These are phyloP conservation scores for Campoplex nolae DNA, from an alignment of 2,888 invertebrate genomes.

Conservation along the genomic window DNA sequence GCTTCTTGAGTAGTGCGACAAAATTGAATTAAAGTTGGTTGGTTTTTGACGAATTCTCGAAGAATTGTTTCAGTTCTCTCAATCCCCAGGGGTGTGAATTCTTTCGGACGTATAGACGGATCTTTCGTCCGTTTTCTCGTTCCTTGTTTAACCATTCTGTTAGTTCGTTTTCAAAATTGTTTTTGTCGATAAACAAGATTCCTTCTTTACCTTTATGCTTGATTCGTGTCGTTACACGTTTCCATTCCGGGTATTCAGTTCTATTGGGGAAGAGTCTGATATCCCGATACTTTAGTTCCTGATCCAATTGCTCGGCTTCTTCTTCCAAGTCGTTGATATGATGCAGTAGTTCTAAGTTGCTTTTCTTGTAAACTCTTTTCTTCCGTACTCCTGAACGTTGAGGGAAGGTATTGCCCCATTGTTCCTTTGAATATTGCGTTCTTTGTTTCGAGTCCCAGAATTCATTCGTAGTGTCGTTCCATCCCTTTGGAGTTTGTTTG, in stretches of 20 bases:
- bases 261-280: conserved; percentile 32
- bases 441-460: conserved; percentile 20
- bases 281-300: not conserved
- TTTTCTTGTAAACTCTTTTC: not conserved
- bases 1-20: conserved; percentile 10
- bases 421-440: conserved; percentile 21
- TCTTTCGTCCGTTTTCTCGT: conserved; percentile 3
- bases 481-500: not conserved
- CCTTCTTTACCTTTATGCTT: conserved; percentile 28
- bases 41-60: conserved; percentile 12
- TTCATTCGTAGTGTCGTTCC: not conserved
- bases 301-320: not conserved
- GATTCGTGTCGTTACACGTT: not conserved
- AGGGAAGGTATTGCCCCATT: conserved; percentile 23
- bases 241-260: conserved; percentile 40
- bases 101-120: conserved; percentile 27
- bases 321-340: conserved; percentile 13
- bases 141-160: conserved; percentile 9
- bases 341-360: not conserved
- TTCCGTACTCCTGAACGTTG: conserved; percentile 18
- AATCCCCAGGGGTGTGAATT: conserved; percentile 17
- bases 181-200: conserved; percentile 7
- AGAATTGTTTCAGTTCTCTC: conserved; percentile 15
- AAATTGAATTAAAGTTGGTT: conserved; percentile 23
- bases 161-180: conserved; percentile 21